These are phyloP conservation scores for Mesopsocus fuscifrons DNA, from an alignment of 2,888 invertebrate genomes.

Conservation along the genomic window DNA sequence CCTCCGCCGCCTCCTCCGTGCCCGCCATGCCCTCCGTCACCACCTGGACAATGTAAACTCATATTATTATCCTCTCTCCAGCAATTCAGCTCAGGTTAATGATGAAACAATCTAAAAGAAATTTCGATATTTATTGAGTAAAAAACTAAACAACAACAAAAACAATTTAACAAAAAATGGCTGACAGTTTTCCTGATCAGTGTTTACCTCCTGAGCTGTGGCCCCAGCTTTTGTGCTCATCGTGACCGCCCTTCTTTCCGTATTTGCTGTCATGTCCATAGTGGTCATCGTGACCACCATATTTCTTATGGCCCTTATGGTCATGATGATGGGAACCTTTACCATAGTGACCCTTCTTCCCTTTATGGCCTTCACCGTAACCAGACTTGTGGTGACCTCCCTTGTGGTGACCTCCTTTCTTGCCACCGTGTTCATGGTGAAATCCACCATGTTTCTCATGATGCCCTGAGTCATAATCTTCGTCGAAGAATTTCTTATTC, in stretches of 20 bases:
- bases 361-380: slow-evolving; percentile 57
- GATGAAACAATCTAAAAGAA: no score
- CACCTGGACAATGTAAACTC: background rate
- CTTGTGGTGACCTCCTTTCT: slow-evolving; percentile 63
- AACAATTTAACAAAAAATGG: slow-evolving; percentile 14
- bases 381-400: slow-evolving; percentile 63
- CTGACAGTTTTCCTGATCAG: slow-evolving; percentile 9
- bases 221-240: slow-evolving; percentile 62
- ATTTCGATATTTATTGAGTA: background rate
- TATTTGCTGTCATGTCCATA: slow-evolving; percentile 52
- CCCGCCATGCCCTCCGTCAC: background rate
- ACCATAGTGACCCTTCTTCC: slow-evolving; percentile 60
- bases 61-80: no score
- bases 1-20: background rate
- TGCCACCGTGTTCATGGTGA: slow-evolving; percentile 60
- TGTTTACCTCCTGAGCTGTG: slow-evolving; percentile 29
- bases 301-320: slow-evolving; percentile 59
- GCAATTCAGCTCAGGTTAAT: no score
- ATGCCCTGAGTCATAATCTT: slow-evolving; percentile 62
- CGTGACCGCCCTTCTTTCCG: slow-evolving; percentile 62
- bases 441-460: slow-evolving; percentile 65
- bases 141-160: background rate
- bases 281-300: slow-evolving; percentile 58
- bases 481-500: slow-evolving; percentile 71
- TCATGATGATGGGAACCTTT: slow-evolving; percentile 65